Evolutionary conservation across 2,797 vertebrate species (phyloP), one percentile per base, ranked within the genome.

Genomic region (Chiroxiphia lanceolata): DNA sequence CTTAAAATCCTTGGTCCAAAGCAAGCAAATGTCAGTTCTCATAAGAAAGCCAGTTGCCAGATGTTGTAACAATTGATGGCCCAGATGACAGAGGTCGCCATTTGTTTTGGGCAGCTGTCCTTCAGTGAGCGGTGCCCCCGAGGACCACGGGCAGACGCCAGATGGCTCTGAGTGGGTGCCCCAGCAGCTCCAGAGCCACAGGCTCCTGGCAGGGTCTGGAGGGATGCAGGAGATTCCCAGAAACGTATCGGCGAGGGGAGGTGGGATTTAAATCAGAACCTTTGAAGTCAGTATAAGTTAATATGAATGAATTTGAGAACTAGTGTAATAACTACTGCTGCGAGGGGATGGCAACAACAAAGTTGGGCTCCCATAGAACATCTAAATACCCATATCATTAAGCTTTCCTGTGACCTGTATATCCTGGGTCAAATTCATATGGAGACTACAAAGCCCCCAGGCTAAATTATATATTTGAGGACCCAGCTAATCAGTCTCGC

Each of bases 21-120:
- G 81, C 75, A 93, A 80, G 57, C 78, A 95, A 95, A 95, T 95
- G 94, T 78, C 90, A 89, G 86, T 70, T 94, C 70, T 87, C 53
- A 11, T 82, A 93, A 89, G 95, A 89, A 89, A 96, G 67, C 79
- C 69, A 79, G 72, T 75, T 88, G 93, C 95, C 96, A 97, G 96
- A 96, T 97, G 96, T 96, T 95, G 90, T 63, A 94, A 91, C 93
- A 95, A 96, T 96, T 92, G 93, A 96, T 96, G 90, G 86, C 79
- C 88, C 83, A 89, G 93, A 76, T 96, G 96, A 74, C 96, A 96
- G 92, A 93, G 96, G 95, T 96, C 90, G 59, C 92, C 93, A 85
- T 96, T 95, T 94, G 92, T 96, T 94, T 80, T 53, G 80, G 92
- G 94, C 95, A 95, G 92, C 93, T 95, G 94, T 93, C 92, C 92